Percentiles rank a stretch among this genome's conserved stretches.
Evolutionary conservation across 92 coral and sea anemone species (phyloP).

Genomic region (Siderastrea radians): DNA sequence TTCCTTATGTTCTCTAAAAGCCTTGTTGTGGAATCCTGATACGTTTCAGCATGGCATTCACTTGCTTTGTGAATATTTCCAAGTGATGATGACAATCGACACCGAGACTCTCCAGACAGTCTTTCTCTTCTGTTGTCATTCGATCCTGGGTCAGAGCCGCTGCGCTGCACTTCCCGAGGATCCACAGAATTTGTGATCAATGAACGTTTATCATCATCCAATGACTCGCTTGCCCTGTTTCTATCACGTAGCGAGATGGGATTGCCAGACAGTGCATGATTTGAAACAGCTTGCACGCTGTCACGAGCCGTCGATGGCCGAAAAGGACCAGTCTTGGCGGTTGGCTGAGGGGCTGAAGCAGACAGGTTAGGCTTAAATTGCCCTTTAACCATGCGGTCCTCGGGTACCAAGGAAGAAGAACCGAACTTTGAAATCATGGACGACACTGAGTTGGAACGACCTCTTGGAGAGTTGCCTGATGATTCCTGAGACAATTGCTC

Average conservation of each 20-base stretch:
- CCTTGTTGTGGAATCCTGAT: not conserved
- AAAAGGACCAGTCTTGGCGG: constrained; percentile 67
- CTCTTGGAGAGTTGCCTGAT: constrained; percentile 35
- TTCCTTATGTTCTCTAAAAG: constrained; percentile 20
- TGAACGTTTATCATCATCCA: constrained; percentile 33
- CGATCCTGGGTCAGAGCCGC: constrained; percentile 12
- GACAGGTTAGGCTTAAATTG: constrained; percentile 69
- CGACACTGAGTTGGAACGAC: constrained; percentile 72
- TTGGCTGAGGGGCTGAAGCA: not conserved
- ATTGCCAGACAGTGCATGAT: constrained; percentile 10
- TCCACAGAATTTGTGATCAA: constrained; percentile 6
- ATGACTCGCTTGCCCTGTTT: constrained; percentile 13
- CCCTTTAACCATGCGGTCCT: constrained; percentile 76
- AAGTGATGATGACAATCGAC: constrained; percentile 55
- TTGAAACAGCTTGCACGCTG: not conserved
- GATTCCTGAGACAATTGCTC: constrained; percentile 70
- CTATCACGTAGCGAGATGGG: not conserved
- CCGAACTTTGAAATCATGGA: constrained; percentile 84
- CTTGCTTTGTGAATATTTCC: constrained; percentile 43
- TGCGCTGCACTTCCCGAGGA: constrained; percentile 42
- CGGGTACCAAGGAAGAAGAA: constrained; percentile 78
- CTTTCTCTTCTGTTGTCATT: constrained; percentile 26
- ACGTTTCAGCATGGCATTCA: constrained; percentile 1
- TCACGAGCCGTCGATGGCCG: constrained; percentile 18
- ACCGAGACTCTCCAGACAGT: constrained; percentile 36